Evolutionary conservation across 2,797 vertebrate genomes (phyloP), one percentile per base, ranked within the genome.

Genomic region (Emydoidea blandingii): DNA sequence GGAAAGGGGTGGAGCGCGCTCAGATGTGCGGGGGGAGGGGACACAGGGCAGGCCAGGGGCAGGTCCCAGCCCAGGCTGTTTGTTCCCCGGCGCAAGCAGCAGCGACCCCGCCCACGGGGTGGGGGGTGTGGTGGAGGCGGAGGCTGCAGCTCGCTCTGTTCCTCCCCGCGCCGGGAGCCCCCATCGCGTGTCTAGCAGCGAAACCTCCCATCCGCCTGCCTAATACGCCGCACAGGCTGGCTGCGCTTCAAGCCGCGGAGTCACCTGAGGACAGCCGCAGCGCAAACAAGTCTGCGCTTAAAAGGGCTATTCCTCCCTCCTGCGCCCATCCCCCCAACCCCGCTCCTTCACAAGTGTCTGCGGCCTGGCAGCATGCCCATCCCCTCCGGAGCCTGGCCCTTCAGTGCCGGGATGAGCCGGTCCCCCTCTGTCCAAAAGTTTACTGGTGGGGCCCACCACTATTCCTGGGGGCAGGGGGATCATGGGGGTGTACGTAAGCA

Each of bases 241-340:
- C 98, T 98, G 98, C 98, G 98, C 98, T 97, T 96, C 97, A 97
- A 59, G 97, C 97, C 92, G 95, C n/a, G 97, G 98, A 98, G 98
- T 98, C 98, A 98, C 94, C 94, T 93, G n/a, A 94, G 92, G 92
- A 94, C 92, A 88, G 49, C 23, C 10, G n/a, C 29, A 49, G 81
- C 8, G 50, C 31, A 37, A 49, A 65, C 49, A 52, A 49, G n/a
- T 57, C 37, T 3, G 34, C 34, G 4, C 78, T 91, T 88, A 91
- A 91, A 91, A 88, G 89, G 92, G 92, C 82, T 2, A 54, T 7
- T 29, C 27, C 81, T 3, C 27, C 56, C 12, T 12, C 25, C 12
- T 14, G 31, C 14, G 78, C 31, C 49, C 54, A 54, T 54, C 53
- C 53, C 53, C 19, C 15, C 41, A 10, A 34, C 49, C 6, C 5